phyloP scores from a whole-genome alignment of 2,797 vertebrate genomes.

The Scleropages formosus region DNA sequence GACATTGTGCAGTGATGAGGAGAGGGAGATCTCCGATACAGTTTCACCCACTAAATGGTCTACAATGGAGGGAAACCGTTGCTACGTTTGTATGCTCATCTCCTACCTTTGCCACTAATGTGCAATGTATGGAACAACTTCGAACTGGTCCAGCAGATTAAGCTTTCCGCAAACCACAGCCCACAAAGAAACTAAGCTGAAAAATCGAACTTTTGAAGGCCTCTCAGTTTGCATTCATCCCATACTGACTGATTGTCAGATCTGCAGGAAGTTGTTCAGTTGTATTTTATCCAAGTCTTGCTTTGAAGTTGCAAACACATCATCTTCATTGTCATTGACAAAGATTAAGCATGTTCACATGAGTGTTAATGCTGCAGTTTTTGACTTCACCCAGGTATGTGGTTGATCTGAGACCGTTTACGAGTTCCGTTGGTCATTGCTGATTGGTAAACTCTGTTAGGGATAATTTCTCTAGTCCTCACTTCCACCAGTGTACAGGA shows the following conservation, averaged over 20 bases:
- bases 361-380: too few species aligned
- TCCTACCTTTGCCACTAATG: too few species aligned
- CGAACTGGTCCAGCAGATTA: too few species aligned
- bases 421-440: too few species aligned
- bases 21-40: conserved; percentile 41
- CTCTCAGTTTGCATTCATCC: too few species aligned
- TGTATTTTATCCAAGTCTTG: conserved; percentile 7
- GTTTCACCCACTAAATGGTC: background rate
- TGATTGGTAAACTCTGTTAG: too few species aligned
- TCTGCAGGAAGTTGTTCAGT: background rate
- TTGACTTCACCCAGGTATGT: background rate
- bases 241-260: background rate
- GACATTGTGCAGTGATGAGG: conserved; percentile 68
- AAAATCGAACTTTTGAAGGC: too few species aligned
- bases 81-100: background rate
- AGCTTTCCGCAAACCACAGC: too few species aligned
- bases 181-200: too few species aligned
- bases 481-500: too few species aligned
- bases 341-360: background rate
- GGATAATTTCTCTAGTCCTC: too few species aligned
- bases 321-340: background rate
- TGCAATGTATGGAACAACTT: too few species aligned
- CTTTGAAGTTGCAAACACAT: background rate
- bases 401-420: conserved; percentile 23
- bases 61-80: background rate